Conservation (phyloP, 2,888 invertebrate species). For the Eupithecia exiguata region DNA sequence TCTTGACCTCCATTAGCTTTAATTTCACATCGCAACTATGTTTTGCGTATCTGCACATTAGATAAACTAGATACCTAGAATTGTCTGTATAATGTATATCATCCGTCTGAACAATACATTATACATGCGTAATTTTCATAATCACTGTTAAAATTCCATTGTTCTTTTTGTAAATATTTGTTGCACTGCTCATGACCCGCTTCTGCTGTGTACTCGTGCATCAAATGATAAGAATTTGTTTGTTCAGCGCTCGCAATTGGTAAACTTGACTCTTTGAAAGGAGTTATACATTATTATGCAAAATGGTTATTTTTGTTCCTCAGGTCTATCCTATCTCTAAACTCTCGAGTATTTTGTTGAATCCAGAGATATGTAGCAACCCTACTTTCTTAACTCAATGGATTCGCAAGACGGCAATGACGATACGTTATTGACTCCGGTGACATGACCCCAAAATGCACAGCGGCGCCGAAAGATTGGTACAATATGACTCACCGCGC, state of each 20-base stretch:
- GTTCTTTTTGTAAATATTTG: constrained; percentile 57
- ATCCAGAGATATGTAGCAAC: constrained; percentile 42
- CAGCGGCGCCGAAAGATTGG: constrained; percentile 59
- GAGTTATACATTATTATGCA: neutral
- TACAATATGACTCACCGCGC: constrained; percentile 47
- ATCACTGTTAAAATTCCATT: constrained; percentile 49
- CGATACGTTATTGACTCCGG: constrained; percentile 15
- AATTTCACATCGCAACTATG: constrained; percentile 3
- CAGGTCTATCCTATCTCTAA: neutral
- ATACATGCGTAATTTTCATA: constrained; percentile 35
- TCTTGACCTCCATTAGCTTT: constrained; percentile 12
- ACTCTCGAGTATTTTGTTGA: neutral
- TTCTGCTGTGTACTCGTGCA: constrained; percentile 44
- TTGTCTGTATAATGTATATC: constrained; percentile 11
- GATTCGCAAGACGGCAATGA: constrained; percentile 57
- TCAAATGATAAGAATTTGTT: constrained; percentile 52
- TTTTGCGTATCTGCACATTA: constrained; percentile 7
- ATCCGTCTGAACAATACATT: constrained; percentile 5
- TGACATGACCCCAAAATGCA: constrained; percentile 50
- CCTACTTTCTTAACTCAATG: constrained; percentile 57
- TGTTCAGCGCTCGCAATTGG: constrained; percentile 39
- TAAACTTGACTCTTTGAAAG: constrained; percentile 30
- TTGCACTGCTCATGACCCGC: constrained; percentile 55
- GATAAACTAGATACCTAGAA: neutral
- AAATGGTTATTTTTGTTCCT: neutral